phyloP scores from a whole-genome alignment of 2,113 vertebrate species.

The Microtus oregoni region DNA sequence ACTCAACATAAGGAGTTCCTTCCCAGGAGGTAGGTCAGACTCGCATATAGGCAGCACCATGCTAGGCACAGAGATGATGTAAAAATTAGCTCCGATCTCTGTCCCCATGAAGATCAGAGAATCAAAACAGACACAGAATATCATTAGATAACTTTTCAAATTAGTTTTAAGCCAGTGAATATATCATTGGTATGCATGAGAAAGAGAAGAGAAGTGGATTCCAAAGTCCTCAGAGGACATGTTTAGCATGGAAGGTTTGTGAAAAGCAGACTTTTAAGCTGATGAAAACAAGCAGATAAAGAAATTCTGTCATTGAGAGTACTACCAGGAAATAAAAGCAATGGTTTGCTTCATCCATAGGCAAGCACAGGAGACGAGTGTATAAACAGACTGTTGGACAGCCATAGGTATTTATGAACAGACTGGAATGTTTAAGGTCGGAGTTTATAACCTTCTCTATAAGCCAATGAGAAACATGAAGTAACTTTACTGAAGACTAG shows the following conservation, averaged over 20 bases:
- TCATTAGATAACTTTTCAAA: background rate
- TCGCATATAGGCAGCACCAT: background rate
- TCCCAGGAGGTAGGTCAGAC: background rate
- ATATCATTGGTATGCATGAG: background rate
- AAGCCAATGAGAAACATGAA: background rate
- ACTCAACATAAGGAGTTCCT: constrained; percentile 33
- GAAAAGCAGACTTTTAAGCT: background rate
- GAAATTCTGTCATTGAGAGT: background rate
- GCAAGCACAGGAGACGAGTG: background rate
- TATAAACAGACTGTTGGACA: background rate
- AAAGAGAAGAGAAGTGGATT: background rate
- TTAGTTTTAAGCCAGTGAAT: background rate
- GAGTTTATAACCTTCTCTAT: background rate
- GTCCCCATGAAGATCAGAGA: background rate
- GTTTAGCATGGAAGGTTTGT: background rate
- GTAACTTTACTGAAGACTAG: constrained; percentile 7
- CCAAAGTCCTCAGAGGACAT: background rate
- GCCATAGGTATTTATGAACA: background rate
- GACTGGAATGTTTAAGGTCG: background rate
- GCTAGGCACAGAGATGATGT: background rate
- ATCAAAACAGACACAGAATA: background rate
- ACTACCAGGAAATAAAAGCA: background rate
- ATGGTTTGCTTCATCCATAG: background rate
- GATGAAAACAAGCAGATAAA: background rate
- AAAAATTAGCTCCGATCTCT: background rate